These are phyloP conservation scores for Nebria salina DNA, from an alignment of 2,888 invertebrate genomes.

Conservation along the genomic window DNA sequence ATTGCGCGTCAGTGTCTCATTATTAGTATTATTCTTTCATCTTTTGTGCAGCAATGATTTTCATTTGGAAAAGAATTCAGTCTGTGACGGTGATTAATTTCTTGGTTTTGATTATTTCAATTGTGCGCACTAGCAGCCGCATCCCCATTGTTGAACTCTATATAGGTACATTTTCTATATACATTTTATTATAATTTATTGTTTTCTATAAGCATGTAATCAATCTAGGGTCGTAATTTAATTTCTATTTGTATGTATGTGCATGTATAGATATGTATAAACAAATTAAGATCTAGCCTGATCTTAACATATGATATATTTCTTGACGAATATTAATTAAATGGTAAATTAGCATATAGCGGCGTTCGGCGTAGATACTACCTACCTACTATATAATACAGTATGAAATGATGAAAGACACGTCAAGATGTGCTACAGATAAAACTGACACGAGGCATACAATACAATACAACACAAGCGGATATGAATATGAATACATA, in stretches of 20 bases:
- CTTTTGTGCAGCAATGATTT: background rate
- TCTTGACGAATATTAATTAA: background rate
- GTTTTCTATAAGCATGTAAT: too few relatives aligned
- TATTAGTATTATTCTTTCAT: too few relatives aligned
- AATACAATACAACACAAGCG: too few relatives aligned
- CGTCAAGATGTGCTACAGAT: background rate
- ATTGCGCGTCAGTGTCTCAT: too few relatives aligned
- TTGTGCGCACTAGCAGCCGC: background rate
- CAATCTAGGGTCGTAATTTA: too few relatives aligned
- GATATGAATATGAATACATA: too few relatives aligned
- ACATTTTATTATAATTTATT: too few relatives aligned
- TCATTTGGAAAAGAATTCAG: background rate
- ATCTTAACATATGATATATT: background rate
- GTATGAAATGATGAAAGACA: background rate
- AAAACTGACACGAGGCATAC: background rate
- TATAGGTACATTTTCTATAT: too few relatives aligned
- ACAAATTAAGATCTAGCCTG: background rate
- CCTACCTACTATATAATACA: background rate
- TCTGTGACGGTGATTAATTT: background rate
- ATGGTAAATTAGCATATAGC: background rate
- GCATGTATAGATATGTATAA: too few relatives aligned
- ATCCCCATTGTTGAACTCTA: background rate
- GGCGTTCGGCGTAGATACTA: too few relatives aligned
- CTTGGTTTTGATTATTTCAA: background rate
- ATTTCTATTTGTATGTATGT: too few relatives aligned